These are phyloP conservation scores for Epinephelus coioides DNA, from an alignment of 2,797 vertebrate species.

Conservation along the genomic window DNA sequence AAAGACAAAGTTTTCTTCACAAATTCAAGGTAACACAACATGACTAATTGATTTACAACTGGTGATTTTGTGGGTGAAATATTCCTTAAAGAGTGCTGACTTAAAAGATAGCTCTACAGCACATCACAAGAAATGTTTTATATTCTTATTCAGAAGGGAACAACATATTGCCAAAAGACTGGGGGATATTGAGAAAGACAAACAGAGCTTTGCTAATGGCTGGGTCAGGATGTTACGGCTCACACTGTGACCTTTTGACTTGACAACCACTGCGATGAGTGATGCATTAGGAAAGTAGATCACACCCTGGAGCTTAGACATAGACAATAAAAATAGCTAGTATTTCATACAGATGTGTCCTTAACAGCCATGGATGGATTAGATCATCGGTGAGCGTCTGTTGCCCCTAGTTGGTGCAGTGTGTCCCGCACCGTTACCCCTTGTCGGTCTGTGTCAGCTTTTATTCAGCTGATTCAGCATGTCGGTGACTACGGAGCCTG, in stretches of 20 bases:
- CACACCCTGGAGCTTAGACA: not conserved
- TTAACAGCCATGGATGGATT: not conserved
- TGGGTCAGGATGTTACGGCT: constrained; percentile 22
- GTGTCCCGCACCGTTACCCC: too few relatives aligned
- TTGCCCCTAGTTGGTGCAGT: too few relatives aligned
- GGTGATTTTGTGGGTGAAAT: too few relatives aligned
- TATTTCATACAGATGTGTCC: not conserved
- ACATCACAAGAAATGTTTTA: not conserved
- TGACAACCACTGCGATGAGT: not conserved
- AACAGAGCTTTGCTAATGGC: constrained; percentile 19
- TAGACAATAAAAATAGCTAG: not conserved
- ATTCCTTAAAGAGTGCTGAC: not conserved
- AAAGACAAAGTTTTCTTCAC: too few relatives aligned
- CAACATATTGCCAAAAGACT: constrained; percentile 31
- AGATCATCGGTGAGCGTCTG: too few relatives aligned
- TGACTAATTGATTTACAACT: too few relatives aligned
- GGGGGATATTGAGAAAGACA: constrained; percentile 51
- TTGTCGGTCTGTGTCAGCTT: too few relatives aligned
- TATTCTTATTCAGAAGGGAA: constrained; percentile 32
- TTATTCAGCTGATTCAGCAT: too few relatives aligned
- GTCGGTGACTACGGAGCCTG: too few relatives aligned
- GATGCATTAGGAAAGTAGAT: constrained; percentile 1
- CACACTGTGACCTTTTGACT: constrained; percentile 30
- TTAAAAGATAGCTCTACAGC: not conserved
- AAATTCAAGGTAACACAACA: too few relatives aligned